Conservation (phyloP, 2,797 vertebrate species). For the Myotis myotis region DNA sequence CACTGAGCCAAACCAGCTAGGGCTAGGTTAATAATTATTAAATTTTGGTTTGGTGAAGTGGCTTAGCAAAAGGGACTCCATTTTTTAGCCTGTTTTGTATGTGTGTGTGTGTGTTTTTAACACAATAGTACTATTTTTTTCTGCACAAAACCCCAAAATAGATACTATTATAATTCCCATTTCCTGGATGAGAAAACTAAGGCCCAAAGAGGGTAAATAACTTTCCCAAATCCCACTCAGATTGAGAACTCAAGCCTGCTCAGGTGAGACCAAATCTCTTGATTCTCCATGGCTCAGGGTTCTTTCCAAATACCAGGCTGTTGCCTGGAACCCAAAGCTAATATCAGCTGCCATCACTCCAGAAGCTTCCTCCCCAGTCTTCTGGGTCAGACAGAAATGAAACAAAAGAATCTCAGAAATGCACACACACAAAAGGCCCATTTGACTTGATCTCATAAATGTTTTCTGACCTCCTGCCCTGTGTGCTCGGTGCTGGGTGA, state of each 20-base stretch:
- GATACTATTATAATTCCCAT: background rate
- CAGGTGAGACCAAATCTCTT: background rate
- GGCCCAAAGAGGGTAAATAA: background rate
- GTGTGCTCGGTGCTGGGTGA: background rate
- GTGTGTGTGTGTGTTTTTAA: background rate
- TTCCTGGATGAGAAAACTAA: background rate
- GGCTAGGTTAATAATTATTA: background rate
- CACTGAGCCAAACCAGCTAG: too few relatives aligned
- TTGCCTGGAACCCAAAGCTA: background rate
- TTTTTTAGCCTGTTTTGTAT: background rate
- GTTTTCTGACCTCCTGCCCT: conserved; percentile 4
- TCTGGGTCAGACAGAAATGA: background rate
- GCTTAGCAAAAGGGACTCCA: background rate
- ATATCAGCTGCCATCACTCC: background rate
- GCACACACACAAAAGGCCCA: background rate
- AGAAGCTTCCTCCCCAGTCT: background rate
- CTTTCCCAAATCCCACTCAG: background rate
- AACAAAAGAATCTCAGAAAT: background rate
- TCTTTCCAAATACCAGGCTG: background rate
- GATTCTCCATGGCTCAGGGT: background rate
- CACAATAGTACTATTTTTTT: background rate
- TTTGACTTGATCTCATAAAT: conserved; percentile 16
- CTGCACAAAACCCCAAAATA: background rate
- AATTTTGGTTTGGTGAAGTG: background rate
- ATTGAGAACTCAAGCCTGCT: background rate